These are phyloP conservation scores for Drymodes brunneopygia DNA, from an alignment of 2,113 vertebrate species.

Conservation along the genomic window DNA sequence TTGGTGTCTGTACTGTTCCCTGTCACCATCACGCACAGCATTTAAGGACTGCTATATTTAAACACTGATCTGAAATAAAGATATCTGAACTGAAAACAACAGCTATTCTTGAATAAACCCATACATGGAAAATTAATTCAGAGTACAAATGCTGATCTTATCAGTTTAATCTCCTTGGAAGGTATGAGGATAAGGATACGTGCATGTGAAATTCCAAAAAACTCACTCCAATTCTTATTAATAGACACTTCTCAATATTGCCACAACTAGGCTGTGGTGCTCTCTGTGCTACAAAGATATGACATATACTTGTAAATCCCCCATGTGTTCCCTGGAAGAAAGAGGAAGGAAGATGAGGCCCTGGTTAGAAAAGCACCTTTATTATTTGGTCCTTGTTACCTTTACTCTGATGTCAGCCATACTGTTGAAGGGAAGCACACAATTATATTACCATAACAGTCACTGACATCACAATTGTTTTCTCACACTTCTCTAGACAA, in stretches of 20 bases:
- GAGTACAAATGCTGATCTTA: not conserved
- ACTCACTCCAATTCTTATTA: not conserved
- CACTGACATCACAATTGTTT: not conserved
- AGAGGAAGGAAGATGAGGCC: not conserved
- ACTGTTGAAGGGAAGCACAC: not conserved
- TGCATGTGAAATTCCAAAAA: not conserved
- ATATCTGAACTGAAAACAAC: not conserved
- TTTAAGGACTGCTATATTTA: not conserved
- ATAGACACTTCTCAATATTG: not conserved
- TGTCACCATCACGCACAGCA: fast-evolving
- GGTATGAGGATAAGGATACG: not conserved
- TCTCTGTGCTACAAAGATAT: not conserved
- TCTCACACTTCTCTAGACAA: not conserved
- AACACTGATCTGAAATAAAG: not conserved
- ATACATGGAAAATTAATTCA: not conserved
- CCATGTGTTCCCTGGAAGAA: not conserved
- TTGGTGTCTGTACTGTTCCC: not conserved
- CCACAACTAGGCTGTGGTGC: not conserved
- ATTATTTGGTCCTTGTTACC: not conserved
- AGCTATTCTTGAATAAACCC: not conserved
- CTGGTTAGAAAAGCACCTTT: not conserved
- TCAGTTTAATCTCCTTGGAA: not conserved
- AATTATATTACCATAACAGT: not conserved
- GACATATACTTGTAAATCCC: not conserved
- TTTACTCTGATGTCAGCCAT: not conserved